These are phyloP conservation scores for Trichonephila clavata DNA, from an alignment of 1,140 invertebrate genomes.

Conservation along the genomic window DNA sequence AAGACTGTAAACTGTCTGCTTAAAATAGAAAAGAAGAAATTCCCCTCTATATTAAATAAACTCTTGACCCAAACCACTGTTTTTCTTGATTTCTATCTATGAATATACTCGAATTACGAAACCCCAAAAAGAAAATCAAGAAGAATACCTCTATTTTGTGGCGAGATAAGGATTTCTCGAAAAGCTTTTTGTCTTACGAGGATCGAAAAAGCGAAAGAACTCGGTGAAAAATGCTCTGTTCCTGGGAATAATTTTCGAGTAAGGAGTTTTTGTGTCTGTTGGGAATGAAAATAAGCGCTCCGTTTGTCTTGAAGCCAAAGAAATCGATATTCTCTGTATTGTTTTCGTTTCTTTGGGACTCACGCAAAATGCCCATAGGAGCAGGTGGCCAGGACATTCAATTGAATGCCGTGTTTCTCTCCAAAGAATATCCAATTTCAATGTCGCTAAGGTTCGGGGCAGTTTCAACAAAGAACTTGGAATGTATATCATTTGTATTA, in stretches of 20 bases:
- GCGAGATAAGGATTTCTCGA: neutral
- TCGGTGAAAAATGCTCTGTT: neutral
- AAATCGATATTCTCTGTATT: neutral
- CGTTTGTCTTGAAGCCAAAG: neutral
- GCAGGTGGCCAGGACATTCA: conserved; percentile 14
- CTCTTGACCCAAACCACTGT: neutral
- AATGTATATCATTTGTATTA: neutral
- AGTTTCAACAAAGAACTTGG: neutral
- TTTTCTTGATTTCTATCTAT: neutral
- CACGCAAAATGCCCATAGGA: neutral
- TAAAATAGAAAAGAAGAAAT: neutral
- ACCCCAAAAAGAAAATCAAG: neutral
- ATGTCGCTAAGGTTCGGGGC: neutral
- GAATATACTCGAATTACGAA: neutral
- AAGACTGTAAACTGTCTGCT: neutral
- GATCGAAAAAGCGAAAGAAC: neutral
- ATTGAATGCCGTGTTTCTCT: neutral
- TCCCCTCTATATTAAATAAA: neutral
- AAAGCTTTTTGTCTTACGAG: neutral
- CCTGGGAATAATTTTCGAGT: neutral
- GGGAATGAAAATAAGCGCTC: conserved; percentile 4
- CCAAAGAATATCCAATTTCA: neutral
- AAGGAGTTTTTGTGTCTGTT: conserved; percentile 3
- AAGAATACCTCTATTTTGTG: neutral
- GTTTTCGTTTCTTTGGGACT: neutral